Conservation (phyloP, 1,140 invertebrate genomes). For the Drosophila elegans region DNA sequence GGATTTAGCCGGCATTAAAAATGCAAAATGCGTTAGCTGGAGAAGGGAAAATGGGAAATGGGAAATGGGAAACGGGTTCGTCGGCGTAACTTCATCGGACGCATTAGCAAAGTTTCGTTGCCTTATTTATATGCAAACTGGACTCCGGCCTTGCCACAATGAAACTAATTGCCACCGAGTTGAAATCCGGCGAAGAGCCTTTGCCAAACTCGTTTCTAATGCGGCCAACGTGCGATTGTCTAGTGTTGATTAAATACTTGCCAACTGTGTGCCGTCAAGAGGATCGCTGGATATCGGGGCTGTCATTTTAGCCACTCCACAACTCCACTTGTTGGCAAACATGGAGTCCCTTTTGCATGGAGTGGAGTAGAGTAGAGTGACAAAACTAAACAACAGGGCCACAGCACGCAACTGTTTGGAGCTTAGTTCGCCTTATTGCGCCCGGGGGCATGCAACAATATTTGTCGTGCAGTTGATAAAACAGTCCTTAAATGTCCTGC, state of each 20-base stretch:
- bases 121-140: conserved; percentile 65
- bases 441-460: conserved; percentile 59
- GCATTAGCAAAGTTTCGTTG: conserved; percentile 59
- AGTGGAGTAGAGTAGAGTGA: conserved; percentile 9
- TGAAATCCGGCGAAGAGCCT: not conserved
- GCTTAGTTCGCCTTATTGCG: conserved; percentile 43
- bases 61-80: not conserved
- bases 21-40: conserved; percentile 59
- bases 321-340: conserved; percentile 45
- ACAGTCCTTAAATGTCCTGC: conserved; percentile 36
- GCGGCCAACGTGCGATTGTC: conserved; percentile 11
- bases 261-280: conserved; percentile 35
- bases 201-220: conserved; percentile 16
- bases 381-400: conserved; percentile 40
- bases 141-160: conserved; percentile 32
- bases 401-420: conserved; percentile 42
- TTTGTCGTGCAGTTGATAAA: conserved; percentile 64
- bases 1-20: conserved; percentile 53
- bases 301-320: conserved; percentile 23
- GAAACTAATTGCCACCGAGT: conserved; percentile 40
- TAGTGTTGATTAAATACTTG: conserved; percentile 73
- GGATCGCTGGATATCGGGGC: conserved; percentile 32
- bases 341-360: conserved; percentile 43
- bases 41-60: conserved; percentile 2
- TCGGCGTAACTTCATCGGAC: conserved; percentile 49